phyloP scores from a whole-genome alignment of 35 echinoderm and acorn worm species.

The Ophioderma brevispina region DNA sequence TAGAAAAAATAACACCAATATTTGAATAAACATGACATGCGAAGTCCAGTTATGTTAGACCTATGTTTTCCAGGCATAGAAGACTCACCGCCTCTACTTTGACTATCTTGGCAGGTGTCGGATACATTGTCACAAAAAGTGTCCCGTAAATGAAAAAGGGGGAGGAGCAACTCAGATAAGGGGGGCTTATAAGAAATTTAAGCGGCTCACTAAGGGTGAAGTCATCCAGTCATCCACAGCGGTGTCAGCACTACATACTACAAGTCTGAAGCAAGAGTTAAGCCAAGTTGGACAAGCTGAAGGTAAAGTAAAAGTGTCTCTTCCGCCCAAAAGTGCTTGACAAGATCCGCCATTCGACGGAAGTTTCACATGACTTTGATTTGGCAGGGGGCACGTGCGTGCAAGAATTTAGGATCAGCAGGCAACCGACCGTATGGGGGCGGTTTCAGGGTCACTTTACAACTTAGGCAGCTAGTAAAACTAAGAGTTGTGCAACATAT shows the following conservation, averaged over 20 bases:
- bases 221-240: constrained; percentile 8
- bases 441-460: too few relatives aligned
- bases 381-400: constrained; percentile 3
- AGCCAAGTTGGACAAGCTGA: neutral
- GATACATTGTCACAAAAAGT: constrained; percentile 55
- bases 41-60: too few relatives aligned
- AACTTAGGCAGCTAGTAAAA: too few relatives aligned
- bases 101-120: constrained; percentile 59
- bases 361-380: neutral
- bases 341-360: neutral
- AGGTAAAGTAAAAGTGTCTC: neutral
- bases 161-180: neutral
- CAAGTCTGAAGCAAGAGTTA: neutral
- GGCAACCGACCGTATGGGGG: too few relatives aligned
- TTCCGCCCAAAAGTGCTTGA: neutral
- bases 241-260: neutral
- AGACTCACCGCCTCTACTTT: constrained; percentile 74
- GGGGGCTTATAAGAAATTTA: neutral
- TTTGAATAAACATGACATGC: too few relatives aligned
- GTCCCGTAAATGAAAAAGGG: constrained; percentile 4
- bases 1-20: neutral
- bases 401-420: neutral
- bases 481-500: too few relatives aligned
- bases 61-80: neutral
- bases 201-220: neutral